Evolutionary conservation across 2,797 vertebrate genomes (phyloP), one percentile per base, ranked within the genome.

Genomic region (Vireo griseus): DNA sequence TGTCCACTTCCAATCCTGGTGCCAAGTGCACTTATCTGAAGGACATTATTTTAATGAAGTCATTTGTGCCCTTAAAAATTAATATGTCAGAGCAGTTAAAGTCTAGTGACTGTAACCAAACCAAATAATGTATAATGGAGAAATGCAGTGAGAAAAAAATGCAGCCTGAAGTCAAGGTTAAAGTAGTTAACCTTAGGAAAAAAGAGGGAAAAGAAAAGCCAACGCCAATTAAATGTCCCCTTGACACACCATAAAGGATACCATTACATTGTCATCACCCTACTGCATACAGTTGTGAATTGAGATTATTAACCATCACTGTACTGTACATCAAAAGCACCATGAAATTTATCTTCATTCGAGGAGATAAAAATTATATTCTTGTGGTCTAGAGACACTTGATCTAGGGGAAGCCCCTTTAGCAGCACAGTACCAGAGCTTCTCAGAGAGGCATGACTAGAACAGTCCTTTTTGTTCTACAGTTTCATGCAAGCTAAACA

Each of bases 1-100:
- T 84, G 92, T 93, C 94, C 92, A 94, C 88, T 82, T 92, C 66
- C 88, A 91, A 29, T 89, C 94, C 51, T n/a, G 80, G 87, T 67
- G 81, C 91, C 88, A 94, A 96, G 82, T 73, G 40, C 73, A 88
- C 88, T 95, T 90, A 93, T 87, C 88, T 97, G 96, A 96, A 96
- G 90, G 89, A 96, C 95, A 77, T 92, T 90, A 88, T 93, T 97
- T 94, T 96, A 97, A 97, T 96, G 94, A 96, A 97, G 96, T 96
- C 90, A 94, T 95, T 96, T 96, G 62, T 95, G 93, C 91, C 93
- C 95, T 97, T 96, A 97, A 97, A 96, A 96, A 96, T 95, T 94
- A 97, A 95, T 96, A 96, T 95, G 90, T 96, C 93, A 96, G 67
- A 95, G 95, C 85, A 96, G 92, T 97, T 97, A 97, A 97, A 96